Evolutionary conservation across 1,140 invertebrate genomes (phyloP).

Genomic region (Drosophila nigromelanica): DNA sequence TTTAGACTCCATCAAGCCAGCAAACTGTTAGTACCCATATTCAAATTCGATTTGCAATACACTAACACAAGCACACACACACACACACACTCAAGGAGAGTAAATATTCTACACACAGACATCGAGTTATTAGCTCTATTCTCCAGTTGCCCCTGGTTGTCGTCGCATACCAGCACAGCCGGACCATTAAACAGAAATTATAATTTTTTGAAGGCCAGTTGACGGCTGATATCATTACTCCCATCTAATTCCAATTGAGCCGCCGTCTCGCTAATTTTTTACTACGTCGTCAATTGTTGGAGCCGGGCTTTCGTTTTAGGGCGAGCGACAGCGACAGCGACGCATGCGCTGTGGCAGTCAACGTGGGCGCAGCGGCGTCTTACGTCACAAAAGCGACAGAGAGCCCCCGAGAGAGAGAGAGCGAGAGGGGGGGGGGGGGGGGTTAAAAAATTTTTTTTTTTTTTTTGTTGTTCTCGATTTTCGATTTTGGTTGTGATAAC

Average conservation of each 20-base stretch:
- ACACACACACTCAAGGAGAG: constrained; percentile 22
- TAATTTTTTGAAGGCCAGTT: constrained; percentile 78
- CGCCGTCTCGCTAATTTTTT: constrained; percentile 43
- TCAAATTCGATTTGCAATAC: constrained; percentile 60
- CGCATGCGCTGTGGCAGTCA: constrained; percentile 17
- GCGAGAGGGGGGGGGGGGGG: no score
- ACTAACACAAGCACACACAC: constrained; percentile 14
- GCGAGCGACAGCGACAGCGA: neutral
- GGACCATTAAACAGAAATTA: constrained; percentile 75
- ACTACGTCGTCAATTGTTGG: constrained; percentile 53
- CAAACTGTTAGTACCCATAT: constrained; percentile 73
- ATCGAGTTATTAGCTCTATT: constrained; percentile 47
- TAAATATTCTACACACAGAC: constrained; percentile 48
- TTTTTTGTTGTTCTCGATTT: no score
- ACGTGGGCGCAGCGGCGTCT: neutral
- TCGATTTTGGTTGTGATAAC: constrained; percentile 55
- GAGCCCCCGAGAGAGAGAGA: no score
- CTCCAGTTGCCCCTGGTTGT: constrained; percentile 10
- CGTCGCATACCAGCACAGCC: constrained; percentile 24
- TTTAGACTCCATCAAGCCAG: constrained; percentile 55
- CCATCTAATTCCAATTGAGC: constrained; percentile 69
- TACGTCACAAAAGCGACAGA: constrained; percentile 7
- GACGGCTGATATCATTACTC: constrained; percentile 51
- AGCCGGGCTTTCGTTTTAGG: constrained; percentile 15
- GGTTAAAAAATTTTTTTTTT: no score